Conservation (phyloP, 2,888 invertebrate genomes). For the Eristalinus aeneus region DNA sequence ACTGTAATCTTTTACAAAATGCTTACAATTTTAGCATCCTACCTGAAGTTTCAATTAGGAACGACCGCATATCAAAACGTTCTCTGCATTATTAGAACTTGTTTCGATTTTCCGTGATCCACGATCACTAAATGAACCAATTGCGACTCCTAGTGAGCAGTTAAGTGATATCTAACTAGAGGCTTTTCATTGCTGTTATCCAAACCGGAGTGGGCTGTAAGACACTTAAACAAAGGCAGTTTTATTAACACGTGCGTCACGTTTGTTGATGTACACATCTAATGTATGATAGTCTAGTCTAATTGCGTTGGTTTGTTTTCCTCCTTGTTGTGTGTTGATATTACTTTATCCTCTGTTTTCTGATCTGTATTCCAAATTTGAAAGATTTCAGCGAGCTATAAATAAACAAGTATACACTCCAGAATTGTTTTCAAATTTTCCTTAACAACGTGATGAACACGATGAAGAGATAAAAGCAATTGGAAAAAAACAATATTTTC, state of each 20-base stretch:
- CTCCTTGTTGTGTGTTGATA: neutral
- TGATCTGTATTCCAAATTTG: neutral
- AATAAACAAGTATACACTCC: neutral
- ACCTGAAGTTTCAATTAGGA: too few species aligned
- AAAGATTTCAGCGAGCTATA: neutral
- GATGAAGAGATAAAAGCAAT: neutral
- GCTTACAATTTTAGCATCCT: too few species aligned
- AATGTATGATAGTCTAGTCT: neutral
- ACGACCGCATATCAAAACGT: neutral
- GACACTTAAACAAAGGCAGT: neutral
- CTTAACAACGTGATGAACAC: neutral
- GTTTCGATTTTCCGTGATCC: neutral
- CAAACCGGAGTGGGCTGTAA: neutral
- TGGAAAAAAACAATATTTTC: neutral
- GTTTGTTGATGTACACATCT: neutral
- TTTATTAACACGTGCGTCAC: neutral
- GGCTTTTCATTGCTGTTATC: neutral
- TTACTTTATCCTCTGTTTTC: neutral
- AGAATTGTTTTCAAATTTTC: neutral
- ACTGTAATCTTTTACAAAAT: too few species aligned
- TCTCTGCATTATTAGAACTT: neutral
- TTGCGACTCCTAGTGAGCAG: too few species aligned
- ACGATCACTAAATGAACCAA: neutral
- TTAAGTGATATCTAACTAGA: neutral
- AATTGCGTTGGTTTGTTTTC: neutral